A percentile compares a stretch with the other conserved stretches of the same genome.
Conservation (phyloP, 2,888 invertebrate genomes). For the Liposcelis brunnea region DNA sequence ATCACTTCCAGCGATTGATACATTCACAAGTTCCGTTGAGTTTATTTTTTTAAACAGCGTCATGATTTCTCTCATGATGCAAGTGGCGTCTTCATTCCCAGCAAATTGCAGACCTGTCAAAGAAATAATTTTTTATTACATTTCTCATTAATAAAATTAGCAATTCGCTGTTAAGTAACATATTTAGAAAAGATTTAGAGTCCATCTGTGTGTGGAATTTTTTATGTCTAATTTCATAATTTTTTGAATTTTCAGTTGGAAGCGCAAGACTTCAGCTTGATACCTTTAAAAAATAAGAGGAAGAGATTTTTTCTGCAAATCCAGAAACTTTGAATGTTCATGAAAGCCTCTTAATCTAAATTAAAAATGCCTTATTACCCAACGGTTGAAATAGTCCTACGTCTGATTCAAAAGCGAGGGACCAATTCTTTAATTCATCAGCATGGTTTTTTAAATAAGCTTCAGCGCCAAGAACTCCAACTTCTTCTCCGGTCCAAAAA, state of each 20-base stretch:
- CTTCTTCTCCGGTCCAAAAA: slow-evolving; percentile 68
- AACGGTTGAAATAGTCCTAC: slow-evolving; percentile 49
- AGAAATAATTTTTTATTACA: too few species aligned
- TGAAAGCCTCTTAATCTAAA: slow-evolving; percentile 17
- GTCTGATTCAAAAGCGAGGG: slow-evolving; percentile 69
- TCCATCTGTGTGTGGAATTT: too few species aligned
- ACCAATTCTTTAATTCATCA: slow-evolving; percentile 40
- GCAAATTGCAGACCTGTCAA: slow-evolving; percentile 44
- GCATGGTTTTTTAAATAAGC: slow-evolving; percentile 44
- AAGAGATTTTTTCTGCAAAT: too few species aligned
- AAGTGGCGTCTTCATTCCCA: slow-evolving; percentile 40
- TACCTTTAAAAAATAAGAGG: too few species aligned
- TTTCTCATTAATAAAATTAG: too few species aligned
- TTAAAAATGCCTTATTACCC: not conserved
- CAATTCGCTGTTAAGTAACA: too few species aligned
- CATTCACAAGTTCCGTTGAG: slow-evolving; percentile 38
- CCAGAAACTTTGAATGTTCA: too few species aligned
- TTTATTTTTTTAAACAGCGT: slow-evolving; percentile 48
- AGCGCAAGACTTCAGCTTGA: too few species aligned
- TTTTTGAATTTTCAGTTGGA: too few species aligned
- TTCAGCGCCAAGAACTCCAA: slow-evolving; percentile 46
- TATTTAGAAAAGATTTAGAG: too few species aligned
- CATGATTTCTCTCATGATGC: slow-evolving; percentile 45
- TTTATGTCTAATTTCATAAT: too few species aligned
- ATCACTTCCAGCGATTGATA: slow-evolving; percentile 43